These are phyloP conservation scores for Sebastolobus alascanus DNA, from an alignment of 2,797 vertebrate genomes.

Conservation along the genomic window DNA sequence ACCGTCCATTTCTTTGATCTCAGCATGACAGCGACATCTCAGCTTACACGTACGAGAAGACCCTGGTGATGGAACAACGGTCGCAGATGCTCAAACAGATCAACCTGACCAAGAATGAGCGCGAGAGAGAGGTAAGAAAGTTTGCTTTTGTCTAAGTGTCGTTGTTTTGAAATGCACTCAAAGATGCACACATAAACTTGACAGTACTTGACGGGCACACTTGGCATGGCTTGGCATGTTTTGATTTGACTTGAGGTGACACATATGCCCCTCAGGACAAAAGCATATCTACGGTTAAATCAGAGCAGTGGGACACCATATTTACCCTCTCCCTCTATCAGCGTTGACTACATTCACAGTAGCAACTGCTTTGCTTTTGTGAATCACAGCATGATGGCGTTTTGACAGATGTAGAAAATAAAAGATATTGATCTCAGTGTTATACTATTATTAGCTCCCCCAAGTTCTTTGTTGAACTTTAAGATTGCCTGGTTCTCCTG, in stretches of 20 bases:
- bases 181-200: slow-evolving; percentile 34
- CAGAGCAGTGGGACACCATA: slow-evolving; percentile 55
- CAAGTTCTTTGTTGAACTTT: slow-evolving; percentile 5
- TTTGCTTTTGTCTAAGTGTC: slow-evolving; percentile 30
- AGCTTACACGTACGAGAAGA: slow-evolving; percentile 98
- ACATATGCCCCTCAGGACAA: slow-evolving; percentile 56
- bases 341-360: slow-evolving; percentile 21
- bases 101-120: slow-evolving; percentile 96
- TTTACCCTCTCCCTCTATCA: slow-evolving; percentile 49
- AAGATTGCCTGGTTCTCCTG: neutral
- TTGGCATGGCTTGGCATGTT: slow-evolving; percentile 34
- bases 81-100: slow-evolving; percentile 99
- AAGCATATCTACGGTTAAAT: slow-evolving; percentile 46
- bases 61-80: slow-evolving; percentile 97
- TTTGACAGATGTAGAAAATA: slow-evolving; percentile 39
- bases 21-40: slow-evolving; percentile 98
- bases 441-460: slow-evolving; percentile 5
- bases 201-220: slow-evolving; percentile 54
- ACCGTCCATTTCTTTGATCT: neutral
- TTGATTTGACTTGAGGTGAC: slow-evolving; percentile 66
- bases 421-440: slow-evolving; percentile 35
- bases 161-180: slow-evolving; percentile 13
- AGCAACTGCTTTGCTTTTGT: slow-evolving; percentile 24
- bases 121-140: slow-evolving; percentile 92
- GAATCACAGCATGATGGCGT: slow-evolving; percentile 25